Percentiles rank a stretch among this genome's conserved stretches.
These are phyloP conservation scores for Engystomops pustulosus DNA, from an alignment of 2,113 vertebrate genomes.

Conservation along the genomic window DNA sequence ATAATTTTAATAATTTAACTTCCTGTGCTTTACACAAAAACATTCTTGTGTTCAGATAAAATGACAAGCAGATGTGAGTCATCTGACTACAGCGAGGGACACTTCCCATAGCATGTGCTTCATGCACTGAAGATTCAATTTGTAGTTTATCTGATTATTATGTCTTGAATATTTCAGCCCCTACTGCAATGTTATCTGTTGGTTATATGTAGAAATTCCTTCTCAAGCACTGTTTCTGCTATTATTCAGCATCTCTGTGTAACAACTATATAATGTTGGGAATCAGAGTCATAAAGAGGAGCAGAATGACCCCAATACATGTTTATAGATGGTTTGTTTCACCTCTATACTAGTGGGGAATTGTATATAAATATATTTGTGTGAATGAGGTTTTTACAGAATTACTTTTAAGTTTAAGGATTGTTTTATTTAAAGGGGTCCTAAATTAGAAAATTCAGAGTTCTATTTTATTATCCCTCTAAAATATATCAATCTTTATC, in stretches of 20 bases:
- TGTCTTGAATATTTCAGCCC: neutral
- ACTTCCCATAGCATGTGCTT: constrained; percentile 32
- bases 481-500: neutral
- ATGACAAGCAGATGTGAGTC: constrained; percentile 55
- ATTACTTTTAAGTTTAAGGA: neutral
- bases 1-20: neutral
- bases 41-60: constrained; percentile 41
- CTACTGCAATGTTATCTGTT: neutral
- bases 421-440: neutral
- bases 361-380: neutral
- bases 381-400: neutral
- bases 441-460: neutral
- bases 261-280: neutral
- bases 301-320: neutral
- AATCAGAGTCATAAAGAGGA: neutral
- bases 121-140: neutral
- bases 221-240: neutral
- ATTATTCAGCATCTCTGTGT: neutral
- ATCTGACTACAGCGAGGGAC: constrained; percentile 30
- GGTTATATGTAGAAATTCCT: no score
- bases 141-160: neutral
- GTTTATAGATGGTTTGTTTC: neutral
- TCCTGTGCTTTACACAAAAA: constrained; percentile 43
- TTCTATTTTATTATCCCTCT: neutral
- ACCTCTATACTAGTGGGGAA: neutral